phyloP scores from a whole-genome alignment of 2,888 invertebrate genomes.

The Nephrotoma flavescens region DNA sequence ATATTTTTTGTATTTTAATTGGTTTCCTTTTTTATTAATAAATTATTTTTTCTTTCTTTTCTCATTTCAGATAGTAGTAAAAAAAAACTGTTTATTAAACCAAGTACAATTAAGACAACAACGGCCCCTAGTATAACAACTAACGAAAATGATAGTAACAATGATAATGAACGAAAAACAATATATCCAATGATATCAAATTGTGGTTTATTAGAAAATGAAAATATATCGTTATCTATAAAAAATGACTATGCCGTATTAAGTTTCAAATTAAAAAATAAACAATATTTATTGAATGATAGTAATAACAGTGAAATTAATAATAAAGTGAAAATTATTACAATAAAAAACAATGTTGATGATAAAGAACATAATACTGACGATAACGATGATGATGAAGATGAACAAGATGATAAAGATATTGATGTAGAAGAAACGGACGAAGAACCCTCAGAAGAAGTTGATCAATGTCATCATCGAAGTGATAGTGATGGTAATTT shows the following conservation, averaged over 20 bases:
- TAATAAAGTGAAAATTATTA: not conserved
- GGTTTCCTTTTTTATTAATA: not conserved
- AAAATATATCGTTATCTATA: conserved; percentile 32
- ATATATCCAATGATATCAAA: conserved; percentile 1
- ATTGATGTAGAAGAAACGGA: not conserved
- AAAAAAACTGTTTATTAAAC: conserved; percentile 15
- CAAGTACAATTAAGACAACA: not conserved
- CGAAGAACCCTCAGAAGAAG: not conserved
- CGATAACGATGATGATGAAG: not conserved
- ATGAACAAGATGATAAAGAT: not conserved
- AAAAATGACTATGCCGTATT: conserved; percentile 27
- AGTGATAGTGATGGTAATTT: conserved; percentile 1
- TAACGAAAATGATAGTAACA: conserved; percentile 23
- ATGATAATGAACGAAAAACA: not conserved
- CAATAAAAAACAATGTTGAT: not conserved
- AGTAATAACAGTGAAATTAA: not conserved
- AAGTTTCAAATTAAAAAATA: not conserved
- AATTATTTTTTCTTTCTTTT: not conserved
- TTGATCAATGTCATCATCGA: not conserved
- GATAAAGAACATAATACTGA: not conserved
- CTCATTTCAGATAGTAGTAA: conserved; percentile 33
- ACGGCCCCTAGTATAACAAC: not conserved
- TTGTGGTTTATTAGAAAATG: conserved; percentile 26
- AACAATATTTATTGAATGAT: not conserved
- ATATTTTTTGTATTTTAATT: conserved; percentile 8